Percentiles rank a stretch among this genome's conserved stretches.
Evolutionary conservation across 2,113 vertebrate genomes (phyloP).

Genomic region (Chaenocephalus aceratus): DNA sequence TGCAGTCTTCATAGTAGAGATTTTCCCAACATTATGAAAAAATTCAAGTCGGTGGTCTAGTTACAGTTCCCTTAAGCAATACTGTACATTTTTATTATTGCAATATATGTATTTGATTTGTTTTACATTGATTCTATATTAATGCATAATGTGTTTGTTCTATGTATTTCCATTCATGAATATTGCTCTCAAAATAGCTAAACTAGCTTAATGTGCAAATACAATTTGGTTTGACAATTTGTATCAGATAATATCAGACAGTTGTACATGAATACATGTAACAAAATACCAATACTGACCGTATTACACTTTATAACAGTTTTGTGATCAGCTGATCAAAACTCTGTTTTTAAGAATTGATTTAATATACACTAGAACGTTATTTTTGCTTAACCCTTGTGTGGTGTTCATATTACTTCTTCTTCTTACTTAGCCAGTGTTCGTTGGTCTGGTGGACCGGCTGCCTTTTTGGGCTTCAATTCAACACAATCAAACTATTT

Average conservation of each 20-base stretch:
- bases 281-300: too few relatives aligned
- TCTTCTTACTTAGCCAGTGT: too few relatives aligned
- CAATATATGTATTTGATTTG: neutral
- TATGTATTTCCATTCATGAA: too few relatives aligned
- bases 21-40: neutral
- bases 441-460: too few relatives aligned
- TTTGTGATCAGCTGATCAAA: neutral
- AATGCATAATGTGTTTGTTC: too few relatives aligned
- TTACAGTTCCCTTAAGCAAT: neutral
- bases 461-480: too few relatives aligned
- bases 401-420: too few relatives aligned
- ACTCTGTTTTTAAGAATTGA: neutral
- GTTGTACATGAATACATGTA: too few relatives aligned
- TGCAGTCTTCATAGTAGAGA: neutral
- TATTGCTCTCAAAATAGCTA: neutral
- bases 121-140: too few relatives aligned
- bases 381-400: too few relatives aligned
- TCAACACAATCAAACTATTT: too few relatives aligned
- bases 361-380: neutral
- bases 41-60: neutral
- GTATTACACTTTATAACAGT: neutral
- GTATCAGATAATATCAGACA: neutral
- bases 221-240: neutral
- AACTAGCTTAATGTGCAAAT: neutral
- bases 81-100: too few relatives aligned